Base-by-base conservation (phyloP, 2,888 invertebrate genomes). In the Polia nebulosa region DNA sequence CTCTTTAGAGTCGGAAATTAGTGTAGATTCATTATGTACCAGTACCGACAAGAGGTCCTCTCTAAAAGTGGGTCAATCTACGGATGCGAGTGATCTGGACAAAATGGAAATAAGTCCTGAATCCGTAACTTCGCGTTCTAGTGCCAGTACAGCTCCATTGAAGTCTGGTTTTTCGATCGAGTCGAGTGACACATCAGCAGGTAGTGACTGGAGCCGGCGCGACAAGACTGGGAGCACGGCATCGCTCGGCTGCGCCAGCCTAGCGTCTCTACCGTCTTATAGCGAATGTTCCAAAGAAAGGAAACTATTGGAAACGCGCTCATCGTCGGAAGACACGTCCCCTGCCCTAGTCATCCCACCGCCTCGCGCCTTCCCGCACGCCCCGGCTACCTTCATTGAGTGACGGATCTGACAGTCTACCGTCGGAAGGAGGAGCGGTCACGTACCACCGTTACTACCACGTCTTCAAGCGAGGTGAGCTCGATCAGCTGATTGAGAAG, bases 381-480 rank as follows among this genome's bases (percentile, higher is more conserved):
- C 96, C 0, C 95, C 95, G 0, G 2, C 81, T 96, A 60, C 95
- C 96, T 25, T 95, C 96, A 0, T 77, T 95, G 15, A 97, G 96
- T 81, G 96, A 96, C 78, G 97, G 97, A 51, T 98, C 97, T 1
- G 98, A 98, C 88, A 98, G 98, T 63, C 91, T 97, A 75, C 98
- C 98, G 5, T 97, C 98, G 0, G 98, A 98, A 86, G 97, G 97
- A 20, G 98, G 98, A 17, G 97, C 98, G 45, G 98, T 98, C 83
- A 98, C 98, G 41, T 98, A 98, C 94, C 99, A 99, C 91, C 97
- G 99, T 80, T 99, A 98, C 95, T 99, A 99, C 93, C 99, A 99
- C 94, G 99, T 99, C 70, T 99, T 99, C 96, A 97, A 98, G 85
- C 98, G 99, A 90, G 99, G 99, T 32, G 99, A 99, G 94, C 96